Evolutionary conservation across 2,113 vertebrate species (phyloP).

Genomic region (Hypocryptadius cinnamomeus): DNA sequence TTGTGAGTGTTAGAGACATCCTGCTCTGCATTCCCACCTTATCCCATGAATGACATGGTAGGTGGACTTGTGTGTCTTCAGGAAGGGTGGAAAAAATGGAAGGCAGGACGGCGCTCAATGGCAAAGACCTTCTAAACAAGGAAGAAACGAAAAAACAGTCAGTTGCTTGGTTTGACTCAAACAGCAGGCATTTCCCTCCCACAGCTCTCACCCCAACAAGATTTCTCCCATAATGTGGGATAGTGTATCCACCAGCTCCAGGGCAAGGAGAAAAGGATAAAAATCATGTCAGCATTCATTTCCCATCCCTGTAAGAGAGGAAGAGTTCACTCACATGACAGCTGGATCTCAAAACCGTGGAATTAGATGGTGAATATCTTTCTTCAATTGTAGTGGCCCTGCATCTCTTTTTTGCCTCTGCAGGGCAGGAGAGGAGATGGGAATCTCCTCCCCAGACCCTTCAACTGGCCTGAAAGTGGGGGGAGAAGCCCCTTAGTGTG

Average conservation of each 20-base stretch:
- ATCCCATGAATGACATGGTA: fast-evolving
- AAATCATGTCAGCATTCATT: not conserved
- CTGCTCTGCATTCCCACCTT: not conserved
- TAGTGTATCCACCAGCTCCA: not conserved
- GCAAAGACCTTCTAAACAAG: not conserved
- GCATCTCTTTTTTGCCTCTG: not conserved
- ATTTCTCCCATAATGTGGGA: not conserved
- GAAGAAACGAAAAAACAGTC: not conserved
- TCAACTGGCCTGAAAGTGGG: not conserved
- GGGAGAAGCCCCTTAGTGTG: fast-evolving
- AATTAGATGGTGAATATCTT: not conserved
- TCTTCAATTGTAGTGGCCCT: not conserved
- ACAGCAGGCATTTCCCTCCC: not conserved
- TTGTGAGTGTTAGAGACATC: not conserved
- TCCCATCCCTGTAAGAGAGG: fast-evolving
- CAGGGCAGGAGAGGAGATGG: not conserved
- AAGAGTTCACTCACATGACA: not conserved
- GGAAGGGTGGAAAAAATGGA: not conserved
- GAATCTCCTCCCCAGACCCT: not conserved
- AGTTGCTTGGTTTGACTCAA: not conserved
- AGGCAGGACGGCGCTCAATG: not conserved
- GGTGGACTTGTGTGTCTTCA: not conserved
- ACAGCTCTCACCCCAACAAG: not conserved
- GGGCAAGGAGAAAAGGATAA: not conserved
- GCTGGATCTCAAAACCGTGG: not conserved